phyloP scores from a whole-genome alignment of 2,113 vertebrate species.

The Salminus brasiliensis region DNA sequence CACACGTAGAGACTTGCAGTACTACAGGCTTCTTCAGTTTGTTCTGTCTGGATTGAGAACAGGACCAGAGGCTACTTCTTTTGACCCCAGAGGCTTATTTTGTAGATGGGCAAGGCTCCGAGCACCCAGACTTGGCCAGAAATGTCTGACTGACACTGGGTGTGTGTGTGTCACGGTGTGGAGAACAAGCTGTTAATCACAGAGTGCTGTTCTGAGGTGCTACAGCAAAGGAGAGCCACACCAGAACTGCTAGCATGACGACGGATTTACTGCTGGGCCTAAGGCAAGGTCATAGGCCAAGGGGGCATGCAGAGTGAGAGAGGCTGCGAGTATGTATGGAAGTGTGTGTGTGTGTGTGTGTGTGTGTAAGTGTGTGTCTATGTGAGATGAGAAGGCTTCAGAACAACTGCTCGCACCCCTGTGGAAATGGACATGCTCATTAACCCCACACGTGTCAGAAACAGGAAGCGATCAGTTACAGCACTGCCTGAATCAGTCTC shows the following conservation, averaged over 20 bases:
- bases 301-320: conserved; percentile 50
- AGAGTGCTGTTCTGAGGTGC: conserved; percentile 45
- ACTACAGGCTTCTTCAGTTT: conserved; percentile 35
- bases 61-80: conserved; percentile 40
- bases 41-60: conserved; percentile 3
- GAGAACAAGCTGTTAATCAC: conserved; percentile 45
- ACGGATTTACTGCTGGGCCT: conserved; percentile 70
- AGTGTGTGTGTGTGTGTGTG: conserved; percentile 50
- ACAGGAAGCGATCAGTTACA: conserved; percentile 67
- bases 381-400: conserved; percentile 27
- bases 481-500: conserved; percentile 2
- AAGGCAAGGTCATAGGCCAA: conserved; percentile 58
- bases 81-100: conserved; percentile 42
- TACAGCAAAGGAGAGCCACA: conserved; percentile 40
- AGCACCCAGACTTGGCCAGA: conserved; percentile 22
- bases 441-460: conserved; percentile 59
- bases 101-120: neutral
- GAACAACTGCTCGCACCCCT: conserved; percentile 60
- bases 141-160: conserved; percentile 48
- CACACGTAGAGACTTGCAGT: conserved; percentile 12
- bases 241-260: conserved; percentile 63
- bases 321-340: conserved; percentile 61
- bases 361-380: conserved; percentile 41
- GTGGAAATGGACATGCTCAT: conserved; percentile 64
- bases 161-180: conserved; percentile 36